Base-by-base conservation (phyloP, 2,888 invertebrate genomes). In the Mallateleia sp. region DNA sequence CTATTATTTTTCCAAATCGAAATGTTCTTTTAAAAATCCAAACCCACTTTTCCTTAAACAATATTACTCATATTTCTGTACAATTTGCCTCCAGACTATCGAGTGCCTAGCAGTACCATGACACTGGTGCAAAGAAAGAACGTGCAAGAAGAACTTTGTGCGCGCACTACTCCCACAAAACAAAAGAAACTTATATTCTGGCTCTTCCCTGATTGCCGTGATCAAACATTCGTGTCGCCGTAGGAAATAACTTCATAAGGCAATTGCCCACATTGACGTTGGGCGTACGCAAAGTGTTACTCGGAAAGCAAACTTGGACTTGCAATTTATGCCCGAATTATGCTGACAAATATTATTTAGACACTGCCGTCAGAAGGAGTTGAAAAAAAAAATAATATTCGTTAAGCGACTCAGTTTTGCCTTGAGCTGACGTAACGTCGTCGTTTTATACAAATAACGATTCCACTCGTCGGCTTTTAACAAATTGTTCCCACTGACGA, bases 81-180 rank as follows among this genome's bases (percentile, higher is more conserved):
- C 24, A 28, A 24, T 32, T 45, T 52, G 52, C 14, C 20, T 52
- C 28, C 22, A 50, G 24, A 32, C 15, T 18, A 74, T 82, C 52
- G 24, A 82, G 81, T 74, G 56, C 81, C 81, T 66, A 52, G 82
- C 42, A 69, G 58, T 82, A 75, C 82, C 82, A 75, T 45, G 74
- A 60, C 38, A 74, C 64, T 50, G 62, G 69, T 67, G 54, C 45
- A 66, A 74, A 60, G 75, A 75, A 75, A 50, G 47, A 80, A 80
- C 62, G 62, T 47, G 62, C 18, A 56, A 42, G 66, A 11, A 20
- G 18, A 74, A 66, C 58, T 58, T 69, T 69, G 25, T 69, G 38
- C 38, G 47, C 52, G 79, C 45, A 52, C 24, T 60, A 47, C 20
- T 34, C 38, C 32, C 50, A 34, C 60, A 14, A 52, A 22, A 74